Percentiles rank a stretch among this genome's conserved stretches.
Conservation (phyloP, 2,113 vertebrate species). For the Sterrhoptilus dennistouni region DNA sequence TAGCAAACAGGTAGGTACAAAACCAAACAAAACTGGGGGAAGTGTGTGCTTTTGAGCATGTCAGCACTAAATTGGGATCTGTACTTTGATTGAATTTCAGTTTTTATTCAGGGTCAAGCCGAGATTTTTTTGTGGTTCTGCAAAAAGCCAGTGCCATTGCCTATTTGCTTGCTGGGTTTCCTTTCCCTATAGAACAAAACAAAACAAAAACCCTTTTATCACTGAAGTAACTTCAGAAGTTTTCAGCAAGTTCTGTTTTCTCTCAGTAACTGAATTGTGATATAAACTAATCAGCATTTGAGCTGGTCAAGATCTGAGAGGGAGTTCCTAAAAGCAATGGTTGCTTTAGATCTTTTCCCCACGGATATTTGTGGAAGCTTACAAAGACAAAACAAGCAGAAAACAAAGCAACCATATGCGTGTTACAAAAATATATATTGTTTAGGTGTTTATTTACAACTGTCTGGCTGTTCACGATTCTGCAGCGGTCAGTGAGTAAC, state of each 20-base stretch:
- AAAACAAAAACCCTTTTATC: background rate
- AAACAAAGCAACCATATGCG: slow-evolving; percentile 1
- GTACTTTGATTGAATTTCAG: background rate
- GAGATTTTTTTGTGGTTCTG: slow-evolving; percentile 17
- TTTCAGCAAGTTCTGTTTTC: slow-evolving; percentile 4
- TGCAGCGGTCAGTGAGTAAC: background rate
- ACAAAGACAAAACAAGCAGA: slow-evolving; percentile 35
- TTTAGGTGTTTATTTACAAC: background rate
- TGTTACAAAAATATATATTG: background rate
- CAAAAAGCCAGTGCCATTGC: background rate
- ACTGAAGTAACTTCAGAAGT: background rate
- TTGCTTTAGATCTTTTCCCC: slow-evolving; percentile 11
- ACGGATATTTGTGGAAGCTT: background rate
- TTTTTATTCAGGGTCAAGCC: background rate
- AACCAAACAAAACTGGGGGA: background rate
- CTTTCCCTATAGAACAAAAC: background rate
- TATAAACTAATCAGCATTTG: background rate
- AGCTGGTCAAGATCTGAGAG: background rate
- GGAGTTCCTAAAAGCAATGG: slow-evolving; percentile 17
- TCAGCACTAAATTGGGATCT: background rate
- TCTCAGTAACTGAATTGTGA: background rate
- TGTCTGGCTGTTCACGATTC: background rate
- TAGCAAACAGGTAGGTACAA: slow-evolving; percentile 23
- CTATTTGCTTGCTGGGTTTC: background rate
- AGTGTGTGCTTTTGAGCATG: background rate